A percentile compares a stretch with the other conserved stretches of the same genome.
Evolutionary conservation across 2,113 vertebrate species (phyloP).

Genomic region (Gnathonemus longibarbis): DNA sequence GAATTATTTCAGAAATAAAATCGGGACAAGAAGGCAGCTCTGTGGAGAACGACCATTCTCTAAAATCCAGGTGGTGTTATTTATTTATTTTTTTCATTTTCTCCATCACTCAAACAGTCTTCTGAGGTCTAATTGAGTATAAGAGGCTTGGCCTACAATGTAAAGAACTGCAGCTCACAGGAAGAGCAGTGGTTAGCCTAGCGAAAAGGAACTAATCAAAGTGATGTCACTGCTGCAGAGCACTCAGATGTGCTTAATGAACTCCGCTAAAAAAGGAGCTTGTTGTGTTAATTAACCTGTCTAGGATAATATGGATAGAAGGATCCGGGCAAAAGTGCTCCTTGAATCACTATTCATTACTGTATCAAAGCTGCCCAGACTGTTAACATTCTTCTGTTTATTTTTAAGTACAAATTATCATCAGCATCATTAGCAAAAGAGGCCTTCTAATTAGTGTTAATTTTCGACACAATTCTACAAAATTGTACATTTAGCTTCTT

Average conservation of each 20-base stretch:
- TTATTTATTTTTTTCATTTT: not conserved
- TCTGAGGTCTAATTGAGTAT: not conserved
- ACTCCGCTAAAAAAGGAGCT: not conserved
- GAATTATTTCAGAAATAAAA: not conserved
- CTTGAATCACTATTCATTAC: not conserved
- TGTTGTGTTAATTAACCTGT: conserved; percentile 24
- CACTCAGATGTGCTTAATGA: not conserved
- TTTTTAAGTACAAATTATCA: not conserved
- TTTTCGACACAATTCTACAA: not conserved
- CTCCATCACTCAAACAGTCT: not conserved
- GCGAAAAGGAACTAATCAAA: not conserved
- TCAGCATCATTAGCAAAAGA: not conserved
- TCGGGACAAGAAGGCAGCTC: not conserved
- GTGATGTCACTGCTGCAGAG: not conserved
- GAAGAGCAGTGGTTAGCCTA: not conserved
- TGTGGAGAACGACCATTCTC: not conserved
- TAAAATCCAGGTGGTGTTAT: not conserved
- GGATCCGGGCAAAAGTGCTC: not conserved
- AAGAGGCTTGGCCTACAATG: not conserved
- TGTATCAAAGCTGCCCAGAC: conserved; percentile 3
- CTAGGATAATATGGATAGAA: conserved; percentile 3
- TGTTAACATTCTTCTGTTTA: not conserved
- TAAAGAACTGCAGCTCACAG: not conserved
- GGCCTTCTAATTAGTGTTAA: not conserved
- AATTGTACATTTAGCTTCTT: not conserved